Evolutionary conservation across 2,888 invertebrate species (phyloP).

Genomic region (Galerucella calmariensis): DNA sequence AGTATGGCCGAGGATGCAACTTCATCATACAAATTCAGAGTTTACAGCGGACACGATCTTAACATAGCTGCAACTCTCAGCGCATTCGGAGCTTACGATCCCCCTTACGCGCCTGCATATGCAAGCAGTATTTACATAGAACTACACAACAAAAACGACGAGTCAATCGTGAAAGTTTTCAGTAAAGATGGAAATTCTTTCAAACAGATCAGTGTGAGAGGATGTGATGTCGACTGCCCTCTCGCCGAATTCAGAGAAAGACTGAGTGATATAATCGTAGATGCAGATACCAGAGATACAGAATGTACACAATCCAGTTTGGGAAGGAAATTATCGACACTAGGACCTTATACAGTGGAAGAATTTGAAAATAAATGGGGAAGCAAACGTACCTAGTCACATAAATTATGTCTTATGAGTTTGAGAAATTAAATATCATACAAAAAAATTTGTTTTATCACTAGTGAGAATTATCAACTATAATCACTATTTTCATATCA

Average conservation of each 20-base stretch:
- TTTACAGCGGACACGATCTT: slow-evolving; percentile 28
- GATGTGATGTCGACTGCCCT: not conserved
- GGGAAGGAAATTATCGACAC: not conserved
- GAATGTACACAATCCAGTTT: not conserved
- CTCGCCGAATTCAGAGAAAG: not conserved
- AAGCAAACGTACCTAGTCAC: not conserved
- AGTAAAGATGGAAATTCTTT: not conserved
- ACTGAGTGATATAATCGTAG: not conserved
- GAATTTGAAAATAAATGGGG: not conserved
- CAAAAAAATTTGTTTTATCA: too few relatives aligned
- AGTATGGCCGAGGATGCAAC: slow-evolving; percentile 13
- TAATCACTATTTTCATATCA: too few relatives aligned
- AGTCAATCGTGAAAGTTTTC: not conserved
- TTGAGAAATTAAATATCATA: too few relatives aligned
- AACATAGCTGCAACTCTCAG: slow-evolving; percentile 24
- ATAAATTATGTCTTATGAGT: too few relatives aligned
- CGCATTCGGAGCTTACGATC: slow-evolving; percentile 10
- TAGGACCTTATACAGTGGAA: not conserved
- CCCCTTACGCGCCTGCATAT: slow-evolving; percentile 13
- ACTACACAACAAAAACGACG: slow-evolving; percentile 57
- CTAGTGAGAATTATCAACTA: too few relatives aligned
- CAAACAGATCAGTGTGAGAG: not conserved
- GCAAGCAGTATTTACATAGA: slow-evolving; percentile 66
- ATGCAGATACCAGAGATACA: not conserved
- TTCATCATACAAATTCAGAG: slow-evolving; percentile 12